Conservation (phyloP, 2,888 invertebrate species). For the Tachystola acroxantha region DNA sequence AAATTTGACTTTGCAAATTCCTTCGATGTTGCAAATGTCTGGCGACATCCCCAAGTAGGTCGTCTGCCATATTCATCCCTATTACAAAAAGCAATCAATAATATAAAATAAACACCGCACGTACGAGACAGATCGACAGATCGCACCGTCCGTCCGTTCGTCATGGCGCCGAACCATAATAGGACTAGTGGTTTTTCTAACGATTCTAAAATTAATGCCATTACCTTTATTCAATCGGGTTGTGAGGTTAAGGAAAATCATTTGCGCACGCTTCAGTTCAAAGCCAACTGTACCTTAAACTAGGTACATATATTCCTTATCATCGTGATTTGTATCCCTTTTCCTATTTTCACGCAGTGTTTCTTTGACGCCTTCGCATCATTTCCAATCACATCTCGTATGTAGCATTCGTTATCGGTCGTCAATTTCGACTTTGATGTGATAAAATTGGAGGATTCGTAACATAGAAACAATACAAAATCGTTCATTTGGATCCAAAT, state of each 20-base stretch:
- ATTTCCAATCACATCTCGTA: no score
- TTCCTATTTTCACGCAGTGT: no score
- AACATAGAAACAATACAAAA: no score
- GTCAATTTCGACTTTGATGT: no score
- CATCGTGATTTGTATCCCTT: no score
- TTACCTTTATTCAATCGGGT: constrained; percentile 26
- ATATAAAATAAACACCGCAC: constrained; percentile 29
- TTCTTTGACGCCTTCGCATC: no score
- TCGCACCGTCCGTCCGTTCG: constrained; percentile 12
- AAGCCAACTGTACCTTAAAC: no score
- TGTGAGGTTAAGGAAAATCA: constrained; percentile 4
- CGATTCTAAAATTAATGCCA: constrained; percentile 59
- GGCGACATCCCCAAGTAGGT: constrained; percentile 5
- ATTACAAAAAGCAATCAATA: constrained; percentile 10
- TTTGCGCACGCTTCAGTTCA: no score
- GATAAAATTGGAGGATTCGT: no score
- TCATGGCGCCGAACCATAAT: constrained; percentile 51
- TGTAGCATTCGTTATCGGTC: no score
- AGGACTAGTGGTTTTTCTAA: constrained; percentile 51
- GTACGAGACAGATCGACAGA: constrained; percentile 33
- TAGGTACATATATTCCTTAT: no score
- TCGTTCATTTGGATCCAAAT: no score
- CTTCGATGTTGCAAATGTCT: constrained; percentile 4
- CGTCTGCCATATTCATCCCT: constrained; percentile 9
- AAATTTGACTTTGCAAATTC: not conserved